phyloP scores from a whole-genome alignment of 2,797 vertebrate species.

The Microctenopoma lineatum region DNA sequence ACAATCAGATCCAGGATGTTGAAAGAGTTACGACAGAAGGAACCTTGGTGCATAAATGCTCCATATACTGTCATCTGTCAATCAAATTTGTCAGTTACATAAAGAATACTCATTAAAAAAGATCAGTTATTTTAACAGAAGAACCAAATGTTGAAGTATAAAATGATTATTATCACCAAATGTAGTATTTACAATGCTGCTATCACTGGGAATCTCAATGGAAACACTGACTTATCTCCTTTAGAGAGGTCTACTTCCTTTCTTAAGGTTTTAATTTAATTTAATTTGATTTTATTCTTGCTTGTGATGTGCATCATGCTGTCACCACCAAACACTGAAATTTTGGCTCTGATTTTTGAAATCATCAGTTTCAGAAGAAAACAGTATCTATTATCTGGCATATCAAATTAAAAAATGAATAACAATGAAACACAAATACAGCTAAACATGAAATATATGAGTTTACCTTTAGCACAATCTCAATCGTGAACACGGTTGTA shows the following conservation, averaged over 20 bases:
- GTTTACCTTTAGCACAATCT: slow-evolving; percentile 96
- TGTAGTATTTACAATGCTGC: background rate
- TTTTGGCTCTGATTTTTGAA: background rate
- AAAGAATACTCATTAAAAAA: background rate
- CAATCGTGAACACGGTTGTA: slow-evolving; percentile 96
- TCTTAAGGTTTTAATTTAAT: too few relatives aligned
- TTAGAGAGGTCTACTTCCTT: background rate
- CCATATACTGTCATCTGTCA: slow-evolving; percentile 96
- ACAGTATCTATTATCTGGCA: background rate
- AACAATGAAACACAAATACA: background rate
- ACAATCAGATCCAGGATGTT: slow-evolving; percentile 98
- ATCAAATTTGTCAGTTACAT: slow-evolving; percentile 26
- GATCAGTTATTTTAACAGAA: background rate
- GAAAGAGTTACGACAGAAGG: slow-evolving; percentile 98
- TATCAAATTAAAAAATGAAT: background rate
- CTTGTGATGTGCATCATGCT: background rate
- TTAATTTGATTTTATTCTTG: background rate
- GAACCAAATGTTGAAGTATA: background rate
- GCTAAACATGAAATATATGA: background rate
- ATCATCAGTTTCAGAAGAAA: background rate
- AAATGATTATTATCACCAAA: background rate
- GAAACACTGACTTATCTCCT: background rate
- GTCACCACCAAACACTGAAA: background rate
- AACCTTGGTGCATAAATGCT: slow-evolving; percentile 96
- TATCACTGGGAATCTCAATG: background rate